Evolutionary conservation across 1,140 invertebrate species (phyloP).

Genomic region (Eubasilissa regina): DNA sequence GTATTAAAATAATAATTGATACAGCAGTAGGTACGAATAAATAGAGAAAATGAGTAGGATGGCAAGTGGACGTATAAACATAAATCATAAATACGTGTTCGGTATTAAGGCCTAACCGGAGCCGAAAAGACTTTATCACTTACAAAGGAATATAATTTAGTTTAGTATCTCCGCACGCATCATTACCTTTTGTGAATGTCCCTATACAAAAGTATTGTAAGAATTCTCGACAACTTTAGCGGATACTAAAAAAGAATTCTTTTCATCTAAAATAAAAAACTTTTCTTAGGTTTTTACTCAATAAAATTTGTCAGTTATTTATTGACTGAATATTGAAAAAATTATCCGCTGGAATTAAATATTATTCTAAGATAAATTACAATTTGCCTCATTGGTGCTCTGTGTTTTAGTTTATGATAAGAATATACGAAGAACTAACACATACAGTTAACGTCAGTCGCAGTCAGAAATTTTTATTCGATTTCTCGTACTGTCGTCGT

Average conservation of each 20-base stretch:
- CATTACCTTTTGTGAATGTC: slow-evolving; percentile 43
- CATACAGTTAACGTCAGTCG: no score
- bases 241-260: slow-evolving; percentile 14
- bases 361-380: no score
- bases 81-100: slow-evolving; percentile 35
- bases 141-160: slow-evolving; percentile 41
- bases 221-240: slow-evolving; percentile 25
- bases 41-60: no score
- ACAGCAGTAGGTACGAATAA: no score
- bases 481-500: no score
- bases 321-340: neutral
- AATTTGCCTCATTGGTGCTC: no score
- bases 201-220: slow-evolving; percentile 40
- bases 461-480: no score
- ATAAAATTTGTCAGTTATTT: slow-evolving; percentile 5
- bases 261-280: slow-evolving; percentile 7
- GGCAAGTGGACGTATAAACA: neutral
- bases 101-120: neutral
- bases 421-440: no score
- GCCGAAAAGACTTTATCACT: slow-evolving; percentile 39
- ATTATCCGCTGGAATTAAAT: no score
- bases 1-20: no score
- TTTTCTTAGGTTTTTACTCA: neutral
- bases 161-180: slow-evolving; percentile 41
- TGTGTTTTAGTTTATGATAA: no score